phyloP scores from a whole-genome alignment of 2,113 vertebrate genomes.

The Regulus satrapa region DNA sequence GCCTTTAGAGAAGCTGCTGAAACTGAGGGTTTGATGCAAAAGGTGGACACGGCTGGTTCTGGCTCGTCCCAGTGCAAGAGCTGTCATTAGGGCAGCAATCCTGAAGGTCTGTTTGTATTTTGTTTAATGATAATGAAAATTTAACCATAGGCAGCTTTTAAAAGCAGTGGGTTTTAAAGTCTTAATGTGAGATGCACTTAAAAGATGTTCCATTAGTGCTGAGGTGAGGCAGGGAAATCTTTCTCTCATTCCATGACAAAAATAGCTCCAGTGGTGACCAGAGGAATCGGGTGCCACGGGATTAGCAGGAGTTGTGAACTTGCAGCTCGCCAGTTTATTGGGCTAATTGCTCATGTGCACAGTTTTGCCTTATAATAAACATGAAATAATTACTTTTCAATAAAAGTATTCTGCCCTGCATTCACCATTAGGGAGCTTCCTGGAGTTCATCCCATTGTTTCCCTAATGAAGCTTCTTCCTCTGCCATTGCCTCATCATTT shows the following conservation, averaged over 20 bases:
- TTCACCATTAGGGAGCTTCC: not conserved
- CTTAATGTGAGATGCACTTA: not conserved
- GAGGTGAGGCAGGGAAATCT: conserved; percentile 1
- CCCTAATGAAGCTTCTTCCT: not conserved
- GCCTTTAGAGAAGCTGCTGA: not conserved
- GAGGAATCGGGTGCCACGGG: not conserved
- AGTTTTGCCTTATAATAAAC: not conserved
- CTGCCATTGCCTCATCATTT: not conserved
- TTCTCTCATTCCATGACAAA: not conserved
- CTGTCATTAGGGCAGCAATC: not conserved
- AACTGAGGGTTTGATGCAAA: not conserved
- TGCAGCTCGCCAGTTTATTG: not conserved
- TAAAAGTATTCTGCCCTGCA: not conserved
- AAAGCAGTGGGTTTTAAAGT: conserved; percentile 27
- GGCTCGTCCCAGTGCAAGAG: not conserved
- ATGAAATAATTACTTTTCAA: not conserved
- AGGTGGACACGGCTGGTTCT: not conserved
- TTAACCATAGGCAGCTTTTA: not conserved
- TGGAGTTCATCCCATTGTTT: not conserved
- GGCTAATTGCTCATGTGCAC: not conserved
- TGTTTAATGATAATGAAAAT: not conserved
- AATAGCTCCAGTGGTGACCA: not conserved
- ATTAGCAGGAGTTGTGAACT: not conserved
- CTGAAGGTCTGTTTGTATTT: not conserved
- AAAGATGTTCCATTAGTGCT: not conserved